Conservation (phyloP, 1,140 invertebrate genomes). For the Physella acuta region DNA sequence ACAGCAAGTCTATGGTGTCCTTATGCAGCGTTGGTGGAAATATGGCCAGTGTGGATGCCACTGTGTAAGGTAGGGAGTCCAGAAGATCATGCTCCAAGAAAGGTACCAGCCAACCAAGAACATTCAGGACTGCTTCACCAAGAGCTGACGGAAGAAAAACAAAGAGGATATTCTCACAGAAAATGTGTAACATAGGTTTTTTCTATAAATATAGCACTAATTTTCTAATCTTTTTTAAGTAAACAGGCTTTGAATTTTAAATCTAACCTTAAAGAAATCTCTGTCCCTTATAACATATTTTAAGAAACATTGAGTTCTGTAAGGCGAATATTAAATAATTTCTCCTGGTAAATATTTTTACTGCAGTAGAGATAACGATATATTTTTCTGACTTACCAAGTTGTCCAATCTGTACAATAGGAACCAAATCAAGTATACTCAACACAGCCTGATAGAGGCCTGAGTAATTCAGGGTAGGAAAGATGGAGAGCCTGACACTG, state of each 20-base stretch:
- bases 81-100: slow-evolving; percentile 95
- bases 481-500: slow-evolving; percentile 80
- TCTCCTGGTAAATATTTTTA: too few relatives aligned
- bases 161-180: not conserved
- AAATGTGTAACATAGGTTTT: too few relatives aligned
- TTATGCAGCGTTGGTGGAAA: slow-evolving; percentile 88
- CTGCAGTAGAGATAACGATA: too few relatives aligned
- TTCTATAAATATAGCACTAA: too few relatives aligned
- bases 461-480: slow-evolving; percentile 93
- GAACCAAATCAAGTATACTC: slow-evolving; percentile 62
- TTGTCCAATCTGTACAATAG: slow-evolving; percentile 59
- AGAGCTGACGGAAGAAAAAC: slow-evolving; percentile 70
- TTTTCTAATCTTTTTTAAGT: too few relatives aligned
- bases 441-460: slow-evolving; percentile 73
- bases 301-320: too few relatives aligned
- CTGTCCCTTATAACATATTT: too few relatives aligned
- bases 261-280: too few relatives aligned
- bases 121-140: slow-evolving; percentile 62
- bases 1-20: slow-evolving; percentile 91
- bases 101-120: slow-evolving; percentile 71
- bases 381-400: too few relatives aligned
- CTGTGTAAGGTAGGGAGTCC: slow-evolving; percentile 90
- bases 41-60: slow-evolving; percentile 89
- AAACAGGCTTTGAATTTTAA: too few relatives aligned
- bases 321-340: too few relatives aligned